A percentile compares a stretch with the other conserved stretches of the same genome.
phyloP scores from a whole-genome alignment of 2,113 vertebrate genomes.

The Fulmarus glacialis region DNA sequence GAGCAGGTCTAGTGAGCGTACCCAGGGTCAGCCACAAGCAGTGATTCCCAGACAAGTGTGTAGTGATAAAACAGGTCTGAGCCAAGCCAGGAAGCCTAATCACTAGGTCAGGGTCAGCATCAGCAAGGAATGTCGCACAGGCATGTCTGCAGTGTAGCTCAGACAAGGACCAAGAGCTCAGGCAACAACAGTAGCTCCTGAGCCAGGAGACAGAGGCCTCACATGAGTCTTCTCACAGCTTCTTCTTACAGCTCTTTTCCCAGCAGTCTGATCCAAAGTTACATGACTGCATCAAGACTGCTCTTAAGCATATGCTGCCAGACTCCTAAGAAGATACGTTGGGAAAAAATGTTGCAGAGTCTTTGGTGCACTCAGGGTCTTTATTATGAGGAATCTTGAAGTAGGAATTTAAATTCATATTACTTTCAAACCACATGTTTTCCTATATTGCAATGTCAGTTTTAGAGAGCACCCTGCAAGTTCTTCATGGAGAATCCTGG shows the following conservation, averaged over 20 bases:
- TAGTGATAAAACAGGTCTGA: not conserved
- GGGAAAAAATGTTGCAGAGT: not conserved
- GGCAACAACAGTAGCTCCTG: not conserved
- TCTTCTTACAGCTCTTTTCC: not conserved
- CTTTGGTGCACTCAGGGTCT: not conserved
- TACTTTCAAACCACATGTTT: not conserved
- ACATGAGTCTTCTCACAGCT: not conserved
- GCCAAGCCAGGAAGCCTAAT: not conserved
- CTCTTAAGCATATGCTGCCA: not conserved
- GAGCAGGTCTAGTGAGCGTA: not conserved
- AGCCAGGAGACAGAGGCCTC: not conserved
- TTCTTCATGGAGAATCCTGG: not conserved
- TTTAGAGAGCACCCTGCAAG: not conserved
- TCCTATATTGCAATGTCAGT: not conserved
- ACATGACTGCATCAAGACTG: not conserved
- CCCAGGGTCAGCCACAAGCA: not conserved
- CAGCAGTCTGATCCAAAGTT: not conserved
- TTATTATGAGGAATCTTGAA: not conserved
- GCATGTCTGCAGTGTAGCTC: no score
- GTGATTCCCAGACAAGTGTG: not conserved
- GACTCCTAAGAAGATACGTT: not conserved
- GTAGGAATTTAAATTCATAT: not conserved
- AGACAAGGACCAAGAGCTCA: not conserved
- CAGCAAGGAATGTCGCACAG: accelerated
- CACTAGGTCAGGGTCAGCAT: not conserved